These are phyloP conservation scores for Perodicticus potto DNA, from an alignment of 2,797 vertebrate species.

Conservation along the genomic window DNA sequence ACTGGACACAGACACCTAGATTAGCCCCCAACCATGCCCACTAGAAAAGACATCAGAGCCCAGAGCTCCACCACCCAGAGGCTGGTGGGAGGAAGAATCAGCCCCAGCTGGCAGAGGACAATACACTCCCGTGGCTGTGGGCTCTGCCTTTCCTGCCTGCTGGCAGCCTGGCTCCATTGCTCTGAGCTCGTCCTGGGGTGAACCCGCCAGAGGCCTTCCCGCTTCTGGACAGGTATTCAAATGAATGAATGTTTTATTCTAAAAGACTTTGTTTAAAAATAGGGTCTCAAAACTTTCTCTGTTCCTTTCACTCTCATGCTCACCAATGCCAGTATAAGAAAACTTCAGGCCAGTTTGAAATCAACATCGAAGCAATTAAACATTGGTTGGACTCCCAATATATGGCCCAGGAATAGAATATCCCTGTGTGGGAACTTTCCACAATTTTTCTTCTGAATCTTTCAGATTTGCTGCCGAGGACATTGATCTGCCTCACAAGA, in stretches of 20 bases:
- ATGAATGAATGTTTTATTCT: conserved; percentile 77
- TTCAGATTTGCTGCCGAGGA: not conserved
- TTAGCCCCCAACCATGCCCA: not conserved
- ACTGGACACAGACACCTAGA: not conserved
- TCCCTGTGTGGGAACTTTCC: conserved; percentile 39
- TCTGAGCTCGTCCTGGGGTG: conserved; percentile 64
- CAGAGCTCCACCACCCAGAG: not conserved
- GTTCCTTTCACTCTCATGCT: conserved; percentile 29
- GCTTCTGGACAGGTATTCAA: conserved; percentile 80
- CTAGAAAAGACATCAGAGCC: conserved; percentile 46
- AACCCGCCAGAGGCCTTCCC: conserved; percentile 65
- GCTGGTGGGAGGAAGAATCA: not conserved
- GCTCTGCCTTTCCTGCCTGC: conserved; percentile 73
- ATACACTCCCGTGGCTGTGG: conserved; percentile 55
- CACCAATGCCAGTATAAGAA: conserved; percentile 66
- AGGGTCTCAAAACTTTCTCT: conserved; percentile 70
- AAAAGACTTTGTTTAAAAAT: conserved; percentile 83
- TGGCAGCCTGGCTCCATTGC: conserved; percentile 74
- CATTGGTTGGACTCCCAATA: conserved; percentile 11
- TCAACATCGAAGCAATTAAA: conserved; percentile 65
- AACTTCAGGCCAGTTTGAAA: conserved; percentile 62
- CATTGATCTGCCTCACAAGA: not conserved
- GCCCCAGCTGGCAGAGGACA: conserved; percentile 74
- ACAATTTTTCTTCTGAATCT: conserved; percentile 1
- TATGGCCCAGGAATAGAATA: conserved; percentile 35